phyloP scores from a whole-genome alignment of 2,113 vertebrate species.

The Chascanopsetta lugubris region DNA sequence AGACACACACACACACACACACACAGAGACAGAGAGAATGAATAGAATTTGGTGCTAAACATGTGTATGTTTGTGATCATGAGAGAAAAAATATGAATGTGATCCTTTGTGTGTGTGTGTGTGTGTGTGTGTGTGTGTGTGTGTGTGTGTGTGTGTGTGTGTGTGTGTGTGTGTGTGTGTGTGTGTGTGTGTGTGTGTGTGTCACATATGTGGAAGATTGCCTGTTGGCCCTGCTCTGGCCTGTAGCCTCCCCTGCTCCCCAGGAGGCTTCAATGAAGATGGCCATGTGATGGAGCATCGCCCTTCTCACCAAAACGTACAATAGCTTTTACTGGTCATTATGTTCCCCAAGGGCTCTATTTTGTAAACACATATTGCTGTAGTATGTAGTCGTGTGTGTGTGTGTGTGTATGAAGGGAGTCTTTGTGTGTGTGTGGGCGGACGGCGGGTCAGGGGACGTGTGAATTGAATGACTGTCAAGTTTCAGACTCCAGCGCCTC shows the following conservation, averaged over 20 bases:
- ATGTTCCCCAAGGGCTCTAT: conserved; percentile 54
- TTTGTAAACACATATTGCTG: conserved; percentile 61
- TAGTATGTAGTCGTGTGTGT: conserved; percentile 14
- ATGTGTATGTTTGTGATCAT: too few relatives aligned
- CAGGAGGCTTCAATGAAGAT: conserved; percentile 65
- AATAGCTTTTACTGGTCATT: conserved; percentile 66
- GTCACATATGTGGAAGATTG: conserved; percentile 31
- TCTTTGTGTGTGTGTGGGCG: conserved; percentile 21
- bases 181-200: not conserved
- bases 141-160: not conserved
- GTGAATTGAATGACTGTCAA: conserved; percentile 59
- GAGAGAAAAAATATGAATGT: not conserved
- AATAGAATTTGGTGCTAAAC: too few relatives aligned
- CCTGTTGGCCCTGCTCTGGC: conserved; percentile 48
- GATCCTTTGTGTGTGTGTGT: conserved; percentile 8
- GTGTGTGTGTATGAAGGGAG: not conserved
- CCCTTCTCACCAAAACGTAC: conserved; percentile 56
- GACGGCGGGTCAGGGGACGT: conserved; percentile 47
- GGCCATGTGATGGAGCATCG: conserved; percentile 64
- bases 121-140: too few relatives aligned
- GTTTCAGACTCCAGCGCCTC: conserved; percentile 47
- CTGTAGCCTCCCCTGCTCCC: conserved; percentile 47
- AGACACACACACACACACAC: too few relatives aligned
- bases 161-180: conserved; percentile 18
- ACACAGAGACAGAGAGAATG: too few relatives aligned